Evolutionary conservation across 2,797 vertebrate species (phyloP).

Genomic region (Molossus alvarezi): DNA sequence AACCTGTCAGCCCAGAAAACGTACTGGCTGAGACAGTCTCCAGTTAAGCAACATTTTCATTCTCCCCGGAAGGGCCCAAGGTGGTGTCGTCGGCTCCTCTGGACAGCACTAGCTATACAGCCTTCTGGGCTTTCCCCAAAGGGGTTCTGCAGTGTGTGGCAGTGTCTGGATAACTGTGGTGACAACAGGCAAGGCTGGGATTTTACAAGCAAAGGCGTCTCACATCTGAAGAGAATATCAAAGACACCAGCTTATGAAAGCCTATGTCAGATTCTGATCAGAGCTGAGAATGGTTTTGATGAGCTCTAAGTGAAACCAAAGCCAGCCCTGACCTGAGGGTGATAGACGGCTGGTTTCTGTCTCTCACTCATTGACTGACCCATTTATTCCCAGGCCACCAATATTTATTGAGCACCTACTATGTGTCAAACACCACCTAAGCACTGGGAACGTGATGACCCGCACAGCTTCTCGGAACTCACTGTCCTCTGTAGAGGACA

Average conservation of each 20-base stretch:
- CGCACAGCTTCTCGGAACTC: not conserved
- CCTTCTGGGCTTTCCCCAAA: not conserved
- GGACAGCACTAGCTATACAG: not conserved
- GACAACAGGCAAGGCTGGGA: not conserved
- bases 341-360: not conserved
- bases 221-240: slow-evolving; percentile 16
- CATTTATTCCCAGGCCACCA: not conserved
- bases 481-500: not conserved
- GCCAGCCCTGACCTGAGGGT: too few species aligned
- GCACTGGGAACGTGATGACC: not conserved
- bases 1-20: not conserved
- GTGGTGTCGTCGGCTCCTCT: not conserved
- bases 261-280: not conserved
- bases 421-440: not conserved
- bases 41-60: not conserved
- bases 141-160: not conserved
- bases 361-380: not conserved
- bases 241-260: not conserved
- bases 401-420: not conserved
- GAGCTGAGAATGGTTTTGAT: not conserved
- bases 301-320: not conserved
- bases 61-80: not conserved
- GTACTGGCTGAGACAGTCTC: not conserved
- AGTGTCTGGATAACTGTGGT: not conserved
- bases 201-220: slow-evolving; percentile 41